Evolutionary conservation across 2,888 invertebrate genomes (phyloP).

Genomic region (Disparrhopalites patrizii): DNA sequence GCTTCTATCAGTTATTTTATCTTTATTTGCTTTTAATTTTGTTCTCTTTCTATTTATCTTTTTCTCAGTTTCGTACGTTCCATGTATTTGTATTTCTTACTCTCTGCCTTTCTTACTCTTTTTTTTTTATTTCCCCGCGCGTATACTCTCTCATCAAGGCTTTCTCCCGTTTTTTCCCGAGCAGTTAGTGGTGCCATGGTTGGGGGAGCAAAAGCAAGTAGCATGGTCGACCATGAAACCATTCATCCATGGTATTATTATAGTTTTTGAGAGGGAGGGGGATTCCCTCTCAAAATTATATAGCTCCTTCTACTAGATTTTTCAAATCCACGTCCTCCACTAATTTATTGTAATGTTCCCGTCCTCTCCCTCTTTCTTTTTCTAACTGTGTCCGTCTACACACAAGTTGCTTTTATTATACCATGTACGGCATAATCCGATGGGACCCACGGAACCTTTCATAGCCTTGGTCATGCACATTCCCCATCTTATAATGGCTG

Average conservation of each 20-base stretch:
- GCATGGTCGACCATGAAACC: slow-evolving; percentile 20
- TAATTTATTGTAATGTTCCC: slow-evolving; percentile 18
- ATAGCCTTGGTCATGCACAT: too few species aligned
- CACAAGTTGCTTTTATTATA: too few species aligned
- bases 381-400: too few species aligned
- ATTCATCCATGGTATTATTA: slow-evolving; percentile 19
- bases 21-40: too few species aligned
- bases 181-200: background rate
- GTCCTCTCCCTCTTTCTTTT: background rate
- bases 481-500: too few species aligned
- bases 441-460: too few species aligned
- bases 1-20: background rate
- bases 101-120: background rate
- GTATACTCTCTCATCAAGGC: background rate
- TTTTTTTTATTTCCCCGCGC: too few species aligned
- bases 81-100: background rate
- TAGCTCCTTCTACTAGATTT: slow-evolving; percentile 1
- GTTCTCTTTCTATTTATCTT: too few species aligned
- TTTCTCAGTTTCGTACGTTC: too few species aligned
- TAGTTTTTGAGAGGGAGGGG: background rate
- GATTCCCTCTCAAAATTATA: slow-evolving; percentile 16
- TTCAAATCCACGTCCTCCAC: slow-evolving; percentile 12
- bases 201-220: slow-evolving; percentile 20
- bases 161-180: background rate
- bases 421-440: too few species aligned